A percentile compares a stretch with the other conserved stretches of the same genome.
Evolutionary conservation across 2,888 invertebrate species (phyloP).

Genomic region (Microctonus aethiopoides): DNA sequence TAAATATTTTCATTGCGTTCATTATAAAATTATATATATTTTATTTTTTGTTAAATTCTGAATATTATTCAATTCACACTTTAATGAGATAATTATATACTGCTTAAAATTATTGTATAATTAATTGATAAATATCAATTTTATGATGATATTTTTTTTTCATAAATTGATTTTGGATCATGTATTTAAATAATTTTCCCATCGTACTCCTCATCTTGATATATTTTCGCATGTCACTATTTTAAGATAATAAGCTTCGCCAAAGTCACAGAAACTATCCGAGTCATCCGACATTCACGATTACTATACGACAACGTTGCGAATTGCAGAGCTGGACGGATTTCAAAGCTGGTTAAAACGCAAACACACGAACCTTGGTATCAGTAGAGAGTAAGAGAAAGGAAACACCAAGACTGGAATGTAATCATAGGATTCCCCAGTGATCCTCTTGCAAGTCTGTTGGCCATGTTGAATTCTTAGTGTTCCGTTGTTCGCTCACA

Average conservation of each 20-base stretch:
- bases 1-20: no score
- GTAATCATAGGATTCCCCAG: slow-evolving; percentile 67
- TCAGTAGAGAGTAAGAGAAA: slow-evolving; percentile 19
- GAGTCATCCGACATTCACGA: slow-evolving; percentile 28
- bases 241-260: slow-evolving; percentile 16
- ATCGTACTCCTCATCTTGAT: neutral
- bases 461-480: slow-evolving; percentile 66
- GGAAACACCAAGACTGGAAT: slow-evolving; percentile 56
- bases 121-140: no score
- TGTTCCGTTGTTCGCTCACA: slow-evolving; percentile 33
- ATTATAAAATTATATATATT: no score
- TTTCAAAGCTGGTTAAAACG: slow-evolving; percentile 14
- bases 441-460: slow-evolving; percentile 62
- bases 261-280: slow-evolving; percentile 26
- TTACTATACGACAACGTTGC: slow-evolving; percentile 20
- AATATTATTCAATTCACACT: no score
- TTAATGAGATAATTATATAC: no score
- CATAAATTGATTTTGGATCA: no score
- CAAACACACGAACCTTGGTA: slow-evolving; percentile 27
- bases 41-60: no score
- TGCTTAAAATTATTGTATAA: no score
- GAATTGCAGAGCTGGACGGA: slow-evolving; percentile 23
- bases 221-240: neutral
- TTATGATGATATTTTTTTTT: no score
- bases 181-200: no score